A percentile compares a stretch with the other conserved stretches of the same genome.
Conservation (phyloP, 2,888 invertebrate genomes). For the Drosophila hawaiiensis region DNA sequence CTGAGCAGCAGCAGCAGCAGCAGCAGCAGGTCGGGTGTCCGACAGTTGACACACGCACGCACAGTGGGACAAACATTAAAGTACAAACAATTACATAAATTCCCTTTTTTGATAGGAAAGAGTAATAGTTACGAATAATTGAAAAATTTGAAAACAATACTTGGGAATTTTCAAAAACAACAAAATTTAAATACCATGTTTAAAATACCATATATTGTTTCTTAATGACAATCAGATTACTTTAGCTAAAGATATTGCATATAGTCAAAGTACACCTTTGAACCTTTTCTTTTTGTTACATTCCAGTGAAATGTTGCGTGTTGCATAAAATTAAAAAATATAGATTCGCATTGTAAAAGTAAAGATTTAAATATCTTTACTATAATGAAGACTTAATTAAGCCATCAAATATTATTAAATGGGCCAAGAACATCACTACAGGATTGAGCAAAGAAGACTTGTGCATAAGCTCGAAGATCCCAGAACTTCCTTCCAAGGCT, state of each 20-base stretch:
- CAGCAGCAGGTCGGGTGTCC: constrained; percentile 3
- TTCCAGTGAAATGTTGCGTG: too few species aligned
- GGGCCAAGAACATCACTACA: neutral
- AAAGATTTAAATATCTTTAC: too few species aligned
- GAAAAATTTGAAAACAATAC: neutral
- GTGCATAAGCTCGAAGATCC: neutral
- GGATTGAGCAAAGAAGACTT: too few species aligned
- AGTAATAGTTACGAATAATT: neutral
- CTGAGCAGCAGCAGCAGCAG: constrained; percentile 9
- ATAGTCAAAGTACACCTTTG: too few species aligned
- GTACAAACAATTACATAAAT: neutral
- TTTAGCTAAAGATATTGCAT: neutral
- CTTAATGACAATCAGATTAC: neutral
- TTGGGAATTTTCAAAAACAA: neutral
- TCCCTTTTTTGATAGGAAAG: neutral
- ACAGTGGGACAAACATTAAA: neutral
- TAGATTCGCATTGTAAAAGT: too few species aligned
- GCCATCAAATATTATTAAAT: neutral
- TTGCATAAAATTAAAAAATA: neutral
- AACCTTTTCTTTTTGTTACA: too few species aligned
- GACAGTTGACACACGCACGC: neutral
- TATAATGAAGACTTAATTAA: neutral
- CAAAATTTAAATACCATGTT: accelerated
- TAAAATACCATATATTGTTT: too few species aligned
- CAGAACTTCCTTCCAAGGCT: neutral